These are phyloP conservation scores for Spinus pinus DNA, from an alignment of 2,797 vertebrate genomes.

Conservation along the genomic window DNA sequence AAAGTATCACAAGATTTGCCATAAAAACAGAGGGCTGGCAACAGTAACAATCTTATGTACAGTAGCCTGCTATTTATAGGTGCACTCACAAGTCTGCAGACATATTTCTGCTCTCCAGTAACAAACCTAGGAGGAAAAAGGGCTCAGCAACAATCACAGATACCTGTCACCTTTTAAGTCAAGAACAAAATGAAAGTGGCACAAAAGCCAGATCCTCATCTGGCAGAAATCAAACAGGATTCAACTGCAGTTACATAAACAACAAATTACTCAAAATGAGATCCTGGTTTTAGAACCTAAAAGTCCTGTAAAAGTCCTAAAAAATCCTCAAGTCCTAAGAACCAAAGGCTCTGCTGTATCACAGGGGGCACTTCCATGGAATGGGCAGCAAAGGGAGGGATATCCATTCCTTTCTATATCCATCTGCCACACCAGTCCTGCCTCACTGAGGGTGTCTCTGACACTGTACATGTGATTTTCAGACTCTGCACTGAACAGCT, in stretches of 20 bases:
- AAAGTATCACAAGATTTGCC: slow-evolving; percentile 55
- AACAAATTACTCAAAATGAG: background rate
- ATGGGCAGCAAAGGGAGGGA: background rate
- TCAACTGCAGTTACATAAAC: background rate
- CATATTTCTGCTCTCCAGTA: slow-evolving; percentile 40
- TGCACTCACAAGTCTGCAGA: slow-evolving; percentile 5
- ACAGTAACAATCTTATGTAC: background rate
- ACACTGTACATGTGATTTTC: rapidly evolving
- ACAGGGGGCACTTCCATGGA: background rate
- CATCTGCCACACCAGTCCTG: background rate
- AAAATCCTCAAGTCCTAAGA: background rate
- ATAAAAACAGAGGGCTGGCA: slow-evolving; percentile 32
- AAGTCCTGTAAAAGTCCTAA: background rate
- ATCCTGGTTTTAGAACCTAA: background rate
- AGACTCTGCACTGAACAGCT: background rate
- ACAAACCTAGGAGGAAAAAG: background rate
- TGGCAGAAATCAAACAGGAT: background rate
- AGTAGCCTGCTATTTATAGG: slow-evolving; percentile 42
- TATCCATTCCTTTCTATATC: rapidly evolving
- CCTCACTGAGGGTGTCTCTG: background rate
- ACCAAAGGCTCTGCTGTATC: background rate
- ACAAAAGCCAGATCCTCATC: background rate
- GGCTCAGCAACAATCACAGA: background rate
- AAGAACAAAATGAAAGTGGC: background rate
- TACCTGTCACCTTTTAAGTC: background rate